Evolutionary conservation across 2,888 invertebrate genomes (phyloP), one percentile per base, ranked within the genome.

Genomic region (Choreutis nemorana): DNA sequence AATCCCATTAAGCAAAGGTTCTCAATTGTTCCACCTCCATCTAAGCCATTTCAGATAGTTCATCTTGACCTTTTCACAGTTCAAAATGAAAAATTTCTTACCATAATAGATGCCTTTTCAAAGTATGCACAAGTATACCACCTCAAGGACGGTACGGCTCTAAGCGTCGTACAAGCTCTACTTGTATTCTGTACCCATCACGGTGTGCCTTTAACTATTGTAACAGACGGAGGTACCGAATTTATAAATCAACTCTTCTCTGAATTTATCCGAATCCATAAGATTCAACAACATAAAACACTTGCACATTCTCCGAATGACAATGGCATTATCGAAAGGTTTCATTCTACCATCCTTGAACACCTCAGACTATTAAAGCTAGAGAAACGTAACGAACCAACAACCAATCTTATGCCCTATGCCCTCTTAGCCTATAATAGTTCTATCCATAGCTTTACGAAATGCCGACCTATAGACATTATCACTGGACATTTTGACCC

Each of bases 291-390:
- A 11, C 29, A 32, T 21, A 28, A 18, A 16, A 18, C 36, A 31
- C 12, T 39, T 31, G 15, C 37, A 31, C 18, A 45, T 34, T 13
- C 45, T 27, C 16, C 32, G 29, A 22, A 42, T 32, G 45, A 42
- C 14, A 32, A 42, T 14, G 46, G 45, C 14, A 45, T 29, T 6
- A 27, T 43, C 1, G 41, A 41, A 16, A 11, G 41, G 13, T 35
- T 41, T 9, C 40, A 40, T 20, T 35, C 30, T 1, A 44, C 44
- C 2, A 8, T 41, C 3, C 9, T 41, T 8, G 44, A 44, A 32
- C 41, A 44, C 24, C 26, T 44, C 2, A 24, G 43, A 16, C 33
- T 41, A 11, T 26, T 41, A 23, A 30, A 33, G 9, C 9, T 41
- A 12, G n/a, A 40, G 14, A 14, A 36, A 4, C 26, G 22, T 10